Base-by-base conservation (phyloP, 2,797 vertebrate genomes). In the Triplophysa yarkandensis region DNA sequence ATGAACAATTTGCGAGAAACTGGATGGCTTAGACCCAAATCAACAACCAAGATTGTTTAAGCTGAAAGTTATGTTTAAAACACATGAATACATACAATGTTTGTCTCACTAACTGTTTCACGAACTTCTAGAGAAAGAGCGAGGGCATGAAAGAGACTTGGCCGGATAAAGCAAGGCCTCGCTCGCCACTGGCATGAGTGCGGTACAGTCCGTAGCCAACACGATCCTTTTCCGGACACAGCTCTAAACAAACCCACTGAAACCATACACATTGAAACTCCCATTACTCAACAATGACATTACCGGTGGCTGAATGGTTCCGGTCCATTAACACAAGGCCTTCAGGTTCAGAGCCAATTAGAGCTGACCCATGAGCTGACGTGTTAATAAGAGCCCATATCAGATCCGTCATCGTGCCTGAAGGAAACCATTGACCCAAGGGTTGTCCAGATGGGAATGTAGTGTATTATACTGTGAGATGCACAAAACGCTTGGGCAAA, bases 121-220 rank as follows among this genome's bases (percentile, higher is more conserved):
- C n/a, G n/a, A n/a, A n/a, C n/a, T n/a, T n/a, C 48, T 58, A 32
- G 27, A 54, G 25, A 39, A 28, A 70, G 28, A 68, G 44, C 28
- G n/a, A 62, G 34, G 36, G 6, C 39, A 19, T 8, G 43, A 36
- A 7, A 4, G 30, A 25, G 30, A 52, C 75, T 63, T 71, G 58
- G 65, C 71, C 57, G 17, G 34, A 81, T 79, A 73, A 72, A 82
- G 23, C 77, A 28, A 50, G 39, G 30, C 64, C 68, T 85, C 68
- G 83, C 71, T 48, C 73, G 11, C 71, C 62, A 34, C 71, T 71
- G 81, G 69, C 71, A 84, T 68, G 50, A 48, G 10, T 46, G 34
- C 58, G 43, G 55, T 55, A 14, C 50, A 28, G 63, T 21, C 60
- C 70, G 25, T 50, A 41, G 66, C 79, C 64, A 80, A 74, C 36